phyloP scores from a whole-genome alignment of 2,888 invertebrate genomes.

The Zaprionus obscuricornis region DNA sequence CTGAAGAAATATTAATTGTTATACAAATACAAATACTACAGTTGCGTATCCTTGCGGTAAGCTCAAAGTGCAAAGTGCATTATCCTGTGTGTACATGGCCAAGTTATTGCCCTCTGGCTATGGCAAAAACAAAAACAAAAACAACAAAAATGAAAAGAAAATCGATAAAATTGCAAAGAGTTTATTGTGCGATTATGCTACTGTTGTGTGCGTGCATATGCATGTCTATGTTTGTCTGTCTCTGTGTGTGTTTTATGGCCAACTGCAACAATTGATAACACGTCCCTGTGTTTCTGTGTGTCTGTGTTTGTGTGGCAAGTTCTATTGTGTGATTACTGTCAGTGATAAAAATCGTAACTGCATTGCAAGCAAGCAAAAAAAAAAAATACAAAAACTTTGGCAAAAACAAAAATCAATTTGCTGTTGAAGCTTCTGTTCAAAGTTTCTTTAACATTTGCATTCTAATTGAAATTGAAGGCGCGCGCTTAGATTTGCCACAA shows the following conservation, averaged over 20 bases:
- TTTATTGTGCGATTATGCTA: conserved; percentile 12
- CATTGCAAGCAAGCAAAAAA: conserved; percentile 58
- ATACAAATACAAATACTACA: background rate
- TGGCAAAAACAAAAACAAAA: too few relatives aligned
- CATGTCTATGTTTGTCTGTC: background rate
- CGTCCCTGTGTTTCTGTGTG: conserved; percentile 18
- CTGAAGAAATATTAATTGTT: conserved; percentile 1
- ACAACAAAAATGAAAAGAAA: too few relatives aligned
- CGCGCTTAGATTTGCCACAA: conserved; percentile 41
- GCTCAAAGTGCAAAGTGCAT: conserved; percentile 75
- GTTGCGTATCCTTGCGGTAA: conserved; percentile 28
- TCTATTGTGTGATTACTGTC: conserved; percentile 13
- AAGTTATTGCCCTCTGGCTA: conserved; percentile 79
- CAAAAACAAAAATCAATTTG: conserved; percentile 61
- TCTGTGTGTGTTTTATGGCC: conserved; percentile 43
- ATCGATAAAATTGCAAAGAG: conserved; percentile 76
- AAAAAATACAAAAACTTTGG: too few relatives aligned
- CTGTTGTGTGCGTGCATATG: too few relatives aligned
- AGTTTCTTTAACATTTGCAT: conserved; percentile 49
- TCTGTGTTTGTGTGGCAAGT: conserved; percentile 10
- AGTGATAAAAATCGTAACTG: conserved; percentile 71
- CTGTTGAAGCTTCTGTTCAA: conserved; percentile 12
- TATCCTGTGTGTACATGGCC: conserved; percentile 69
- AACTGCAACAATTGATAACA: conserved; percentile 73
- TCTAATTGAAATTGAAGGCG: conserved; percentile 65